Base-by-base conservation (phyloP, 2,888 invertebrate species). In the Apamea crenata region DNA sequence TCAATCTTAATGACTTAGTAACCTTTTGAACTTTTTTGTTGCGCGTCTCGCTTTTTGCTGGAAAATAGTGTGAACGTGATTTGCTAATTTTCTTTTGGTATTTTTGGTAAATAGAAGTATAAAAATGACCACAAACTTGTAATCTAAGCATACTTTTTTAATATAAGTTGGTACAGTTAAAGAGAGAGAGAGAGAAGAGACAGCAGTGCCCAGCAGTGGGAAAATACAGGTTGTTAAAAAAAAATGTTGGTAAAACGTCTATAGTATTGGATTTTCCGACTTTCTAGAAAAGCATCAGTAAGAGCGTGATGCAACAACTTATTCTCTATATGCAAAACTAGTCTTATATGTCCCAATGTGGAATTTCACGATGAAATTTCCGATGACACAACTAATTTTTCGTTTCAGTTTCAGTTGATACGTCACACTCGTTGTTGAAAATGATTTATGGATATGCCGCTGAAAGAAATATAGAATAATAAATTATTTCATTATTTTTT, bases 1-100 rank as follows among this genome's bases (percentile, higher is more conserved):
- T 88, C 81, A 85, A 87, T 88, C 85, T 87, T 87, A 85, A 87
- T 88, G 81, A 88, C 79, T 88, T 79, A 79, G 84, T 84, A 79
- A 84, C 86, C 75, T 83, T 87, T 87, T 40, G 66, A 80, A 72
- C 77, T 63, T 77, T 82, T 85, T 87, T 84, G 77, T 63, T 63
- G 73, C 71, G 40, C 66, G 56, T 70, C 69, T 75, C 66, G 63
- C 36, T 80, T 86, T 81, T 84, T 83, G 67, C 44, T 36, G 47
- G 63, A 68, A 74, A 71, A 74, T 61, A 29, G 74, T 59, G 82
- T 71, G 50, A 74, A 74, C 59, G 44, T 80, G 59, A 82, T 69
- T 59, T 65, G 68, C 61, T 65, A 50, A 80, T 84, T 84, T n/a
- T 69, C 7, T 84, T 69, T 74, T 63, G 53, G 25, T 29, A 2